phyloP scores from a whole-genome alignment of 2,888 invertebrate species.

The Drosophila flavopinicola region DNA sequence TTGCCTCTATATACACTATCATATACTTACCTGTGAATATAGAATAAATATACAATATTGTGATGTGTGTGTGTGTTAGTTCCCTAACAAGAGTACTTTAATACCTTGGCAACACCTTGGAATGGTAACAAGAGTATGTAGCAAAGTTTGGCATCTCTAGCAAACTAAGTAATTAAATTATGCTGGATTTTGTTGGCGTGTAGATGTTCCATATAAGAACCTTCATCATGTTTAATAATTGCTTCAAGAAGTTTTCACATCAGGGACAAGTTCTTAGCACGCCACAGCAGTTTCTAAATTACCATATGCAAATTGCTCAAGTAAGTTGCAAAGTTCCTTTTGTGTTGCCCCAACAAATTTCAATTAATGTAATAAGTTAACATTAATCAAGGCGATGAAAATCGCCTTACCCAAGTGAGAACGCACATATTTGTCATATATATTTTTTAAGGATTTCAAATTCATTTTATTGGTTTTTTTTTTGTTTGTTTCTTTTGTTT shows the following conservation, averaged over 20 bases:
- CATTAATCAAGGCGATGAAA: not conserved
- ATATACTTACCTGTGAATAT: conserved; percentile 12
- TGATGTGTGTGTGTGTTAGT: conserved; percentile 1
- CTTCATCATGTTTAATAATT: conserved; percentile 9
- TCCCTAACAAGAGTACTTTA: conserved; percentile 12
- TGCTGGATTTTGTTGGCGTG: conserved; percentile 25
- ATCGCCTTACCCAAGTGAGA: conserved; percentile 23
- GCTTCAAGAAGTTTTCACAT: conserved; percentile 34
- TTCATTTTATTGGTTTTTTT: conserved; percentile 78
- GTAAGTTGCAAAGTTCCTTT: not conserved
- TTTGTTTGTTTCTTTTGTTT: conserved; percentile 57
- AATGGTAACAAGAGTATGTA: conserved; percentile 2
- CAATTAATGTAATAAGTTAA: not conserved
- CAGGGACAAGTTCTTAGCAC: conserved; percentile 16
- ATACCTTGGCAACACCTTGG: conserved; percentile 38
- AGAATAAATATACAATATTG: not conserved
- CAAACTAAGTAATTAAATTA: conserved; percentile 47
- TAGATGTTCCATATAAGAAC: not conserved
- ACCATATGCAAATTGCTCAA: conserved; percentile 20
- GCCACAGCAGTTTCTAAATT: conserved; percentile 22
- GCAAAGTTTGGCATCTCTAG: conserved; percentile 16
- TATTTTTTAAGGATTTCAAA: conserved; percentile 81
- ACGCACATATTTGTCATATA: conserved; percentile 48
- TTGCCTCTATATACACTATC: too few species aligned
- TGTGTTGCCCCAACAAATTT: not conserved